Base-by-base conservation (phyloP, 2,888 invertebrate genomes). In the Pammene fasciana region DNA sequence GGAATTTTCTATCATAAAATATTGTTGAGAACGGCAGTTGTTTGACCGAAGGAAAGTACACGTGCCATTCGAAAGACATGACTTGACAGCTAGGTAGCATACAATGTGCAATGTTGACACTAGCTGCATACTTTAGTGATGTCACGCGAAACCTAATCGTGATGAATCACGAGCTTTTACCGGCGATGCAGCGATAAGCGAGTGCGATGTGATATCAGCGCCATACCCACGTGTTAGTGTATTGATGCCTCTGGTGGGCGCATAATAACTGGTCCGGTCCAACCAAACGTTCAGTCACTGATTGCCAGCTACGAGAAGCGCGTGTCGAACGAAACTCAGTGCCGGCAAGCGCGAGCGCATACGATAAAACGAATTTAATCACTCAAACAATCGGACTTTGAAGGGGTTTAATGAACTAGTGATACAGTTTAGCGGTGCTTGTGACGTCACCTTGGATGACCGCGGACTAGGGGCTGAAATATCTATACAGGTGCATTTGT, bases 111-210 rank as follows among this genome's bases (percentile, higher is more conserved):
- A 71, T 85, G 84, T 88, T 86, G 85, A 85, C 85, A 85, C 80
- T 79, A 78, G 75, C 78, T 79, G 80, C 84, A 86, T 83, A 82
- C 80, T 82, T 75, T 75, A 86, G 77, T 92, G 92, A 92, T 88
- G 88, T 92, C 91, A 92, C 86, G 82, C 81, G 80, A 86, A 86
- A 86, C 84, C 86, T 83, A 88, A 89, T 86, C 88, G 82, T 84
- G 88, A 87, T 90, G 91, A 91, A 86, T 92, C 91, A 91, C 82
- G 82, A 86, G 86, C 89, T 89, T 90, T 90, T 89, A 86, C 87
- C 84, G 82, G 82, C 86, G 86, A 87, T 91, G 90, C 89, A 89
- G 82, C 89, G 90, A 90, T 90, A 90, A 89, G 85, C 82, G 82
- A 83, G 84, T 81, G 82, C 64, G 70, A 18, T 50, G 64, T 83